Evolutionary conservation across 2,113 vertebrate genomes (phyloP).

Genomic region (Sitta europaea): DNA sequence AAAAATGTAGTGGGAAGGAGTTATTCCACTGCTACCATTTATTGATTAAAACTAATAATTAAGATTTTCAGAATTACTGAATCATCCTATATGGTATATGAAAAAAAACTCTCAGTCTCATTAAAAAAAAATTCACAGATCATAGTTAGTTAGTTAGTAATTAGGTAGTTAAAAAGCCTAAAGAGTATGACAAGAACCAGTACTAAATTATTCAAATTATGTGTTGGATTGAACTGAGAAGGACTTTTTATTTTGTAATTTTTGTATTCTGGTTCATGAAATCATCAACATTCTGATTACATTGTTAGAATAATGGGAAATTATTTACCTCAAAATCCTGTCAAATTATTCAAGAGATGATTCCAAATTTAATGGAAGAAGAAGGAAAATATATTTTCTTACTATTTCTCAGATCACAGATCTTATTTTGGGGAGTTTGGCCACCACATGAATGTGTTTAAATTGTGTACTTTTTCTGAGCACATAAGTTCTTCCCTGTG

Average conservation of each 20-base stretch:
- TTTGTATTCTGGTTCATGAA: neutral
- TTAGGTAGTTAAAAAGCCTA: neutral
- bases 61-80: neutral
- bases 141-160: too few species aligned
- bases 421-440: neutral
- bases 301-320: neutral
- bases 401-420: neutral
- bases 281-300: neutral
- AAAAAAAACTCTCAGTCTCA: neutral
- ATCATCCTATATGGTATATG: neutral
- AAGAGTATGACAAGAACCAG: neutral
- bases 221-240: neutral
- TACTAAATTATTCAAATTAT: neutral
- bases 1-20: neutral
- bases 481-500: neutral
- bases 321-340: neutral
- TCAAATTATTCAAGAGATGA: neutral
- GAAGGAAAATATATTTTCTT: neutral
- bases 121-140: neutral
- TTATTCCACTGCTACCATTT: neutral
- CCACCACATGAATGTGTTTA: neutral
- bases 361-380: neutral
- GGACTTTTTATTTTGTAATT: neutral
- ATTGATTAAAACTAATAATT: neutral
- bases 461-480: neutral